Conservation (phyloP, 2,797 vertebrate genomes). For the Rhyacichthys aspro region DNA sequence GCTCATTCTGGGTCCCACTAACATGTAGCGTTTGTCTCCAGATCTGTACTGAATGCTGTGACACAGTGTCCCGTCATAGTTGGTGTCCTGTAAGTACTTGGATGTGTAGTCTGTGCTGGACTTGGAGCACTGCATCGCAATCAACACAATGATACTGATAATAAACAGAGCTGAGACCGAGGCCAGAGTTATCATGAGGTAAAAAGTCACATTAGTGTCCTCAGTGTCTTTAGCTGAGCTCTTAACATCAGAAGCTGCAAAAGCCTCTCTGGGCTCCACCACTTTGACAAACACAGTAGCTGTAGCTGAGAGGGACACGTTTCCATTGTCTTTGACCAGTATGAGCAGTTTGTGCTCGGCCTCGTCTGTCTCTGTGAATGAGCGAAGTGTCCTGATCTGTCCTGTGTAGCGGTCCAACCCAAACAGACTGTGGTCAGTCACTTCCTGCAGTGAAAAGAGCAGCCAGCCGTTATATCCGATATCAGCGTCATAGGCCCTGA, state of each 20-base stretch:
- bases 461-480: conserved; percentile 44
- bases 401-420: conserved; percentile 13
- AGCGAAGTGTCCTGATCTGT: conserved; percentile 14
- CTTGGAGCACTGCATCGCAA: too few relatives aligned
- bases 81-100: too few relatives aligned
- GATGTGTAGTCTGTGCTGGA: too few relatives aligned
- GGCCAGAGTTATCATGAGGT: conserved; percentile 11
- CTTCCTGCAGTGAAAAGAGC: conserved; percentile 27
- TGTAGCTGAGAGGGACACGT: conserved; percentile 11
- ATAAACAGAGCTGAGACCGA: conserved; percentile 14
- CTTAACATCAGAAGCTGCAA: conserved; percentile 11
- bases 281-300: conserved; percentile 11
- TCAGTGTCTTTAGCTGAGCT: conserved; percentile 8
- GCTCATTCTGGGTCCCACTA: too few relatives aligned
- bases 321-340: conserved; percentile 13
- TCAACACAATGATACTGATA: conserved; percentile 3
- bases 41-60: too few relatives aligned
- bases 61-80: too few relatives aligned
- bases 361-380: conserved; percentile 6
- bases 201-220: conserved; percentile 13
- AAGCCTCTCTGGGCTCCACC: conserved; percentile 11
- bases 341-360: conserved; percentile 9
- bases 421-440: conserved; percentile 16
- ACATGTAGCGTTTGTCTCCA: too few relatives aligned
- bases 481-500: conserved; percentile 55